Base-by-base conservation (phyloP, 2,113 vertebrate species). In the Phocoena sinus region DNA sequence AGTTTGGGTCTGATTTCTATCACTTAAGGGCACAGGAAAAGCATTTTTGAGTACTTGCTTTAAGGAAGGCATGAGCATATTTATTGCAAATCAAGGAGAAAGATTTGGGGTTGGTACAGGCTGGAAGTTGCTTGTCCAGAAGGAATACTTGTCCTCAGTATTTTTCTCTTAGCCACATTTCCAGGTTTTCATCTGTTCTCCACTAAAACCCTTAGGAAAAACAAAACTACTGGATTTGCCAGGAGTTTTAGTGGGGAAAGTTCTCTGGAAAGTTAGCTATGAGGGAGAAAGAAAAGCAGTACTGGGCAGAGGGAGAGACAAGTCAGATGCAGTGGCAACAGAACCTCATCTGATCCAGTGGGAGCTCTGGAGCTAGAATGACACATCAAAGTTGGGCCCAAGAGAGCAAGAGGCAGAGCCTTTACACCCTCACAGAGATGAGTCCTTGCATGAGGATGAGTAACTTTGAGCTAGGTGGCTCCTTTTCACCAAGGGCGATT, bases 131-230 rank as follows among this genome's bases (percentile, higher is more conserved):
- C 81, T 50, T 63, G 14, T 70, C 50, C 33, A 63, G 79, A 80
- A 85, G 33, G 50, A 88, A 81, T 36, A 53, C 6, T 44, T 58
- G 58, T 65, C 47, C 60, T 93, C 47, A 8, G 8, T 60, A 25
- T 62, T 93, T 85, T 91, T 89, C 77, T 94, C 71, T 25, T 73
- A 60, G 36, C 44, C n/a, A 14, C 25, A 50, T 21, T 80, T 85
- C 63, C 33, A 20, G 33, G 53, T 79, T 80, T 92, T 73, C 68
- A 92, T 91, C 76, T 96, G 50, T 93, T 94, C 63, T 50, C 94
- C 44, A 65, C 26, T 79, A 74, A 94, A 95, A 83, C 18, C 94
- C 63, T 36, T 41, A 76, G 79, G 88, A 44, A 85, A 95, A 73
- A 44, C 58, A 50, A 79, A 96, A 63, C 68, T 89, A 60, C 84